Conservation (phyloP, 2,797 vertebrate species). For the Coilia nasus region DNA sequence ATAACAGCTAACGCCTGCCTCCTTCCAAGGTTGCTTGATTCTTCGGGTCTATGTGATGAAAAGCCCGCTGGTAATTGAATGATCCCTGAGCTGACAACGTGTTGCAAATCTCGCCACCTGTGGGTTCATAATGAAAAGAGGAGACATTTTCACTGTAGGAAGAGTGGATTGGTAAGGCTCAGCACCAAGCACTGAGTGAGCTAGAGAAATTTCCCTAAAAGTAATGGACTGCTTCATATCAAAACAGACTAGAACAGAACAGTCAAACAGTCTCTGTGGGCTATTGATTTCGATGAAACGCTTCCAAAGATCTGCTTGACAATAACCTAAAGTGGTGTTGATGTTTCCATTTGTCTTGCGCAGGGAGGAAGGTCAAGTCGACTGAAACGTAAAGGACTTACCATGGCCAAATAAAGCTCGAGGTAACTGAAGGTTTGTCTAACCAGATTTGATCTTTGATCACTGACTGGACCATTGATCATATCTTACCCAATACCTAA, state of each 20-base stretch:
- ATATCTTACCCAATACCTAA: not conserved
- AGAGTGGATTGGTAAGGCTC: not conserved
- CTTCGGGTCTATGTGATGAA: not conserved
- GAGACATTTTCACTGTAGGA: not conserved
- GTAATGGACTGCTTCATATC: not conserved
- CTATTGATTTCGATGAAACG: not conserved
- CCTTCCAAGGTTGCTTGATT: not conserved
- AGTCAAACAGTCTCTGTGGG: not conserved
- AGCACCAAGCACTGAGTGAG: not conserved
- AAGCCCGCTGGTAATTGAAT: constrained; percentile 1
- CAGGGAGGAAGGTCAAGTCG: not conserved
- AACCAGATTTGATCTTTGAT: too few species aligned
- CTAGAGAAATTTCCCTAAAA: not conserved
- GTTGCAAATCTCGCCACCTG: not conserved
- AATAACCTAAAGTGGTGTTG: not conserved
- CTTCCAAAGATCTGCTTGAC: not conserved
- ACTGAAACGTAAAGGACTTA: too few species aligned
- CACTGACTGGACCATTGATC: not conserved
- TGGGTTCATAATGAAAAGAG: not conserved
- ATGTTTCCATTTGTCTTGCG: not conserved
- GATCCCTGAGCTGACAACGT: not conserved
- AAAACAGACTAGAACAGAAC: not conserved
- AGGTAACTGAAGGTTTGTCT: too few species aligned
- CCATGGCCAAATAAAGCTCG: too few species aligned
- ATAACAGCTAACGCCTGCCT: not conserved